phyloP scores from a whole-genome alignment of 2,113 vertebrate species.

The Osmerus eperlanus region DNA sequence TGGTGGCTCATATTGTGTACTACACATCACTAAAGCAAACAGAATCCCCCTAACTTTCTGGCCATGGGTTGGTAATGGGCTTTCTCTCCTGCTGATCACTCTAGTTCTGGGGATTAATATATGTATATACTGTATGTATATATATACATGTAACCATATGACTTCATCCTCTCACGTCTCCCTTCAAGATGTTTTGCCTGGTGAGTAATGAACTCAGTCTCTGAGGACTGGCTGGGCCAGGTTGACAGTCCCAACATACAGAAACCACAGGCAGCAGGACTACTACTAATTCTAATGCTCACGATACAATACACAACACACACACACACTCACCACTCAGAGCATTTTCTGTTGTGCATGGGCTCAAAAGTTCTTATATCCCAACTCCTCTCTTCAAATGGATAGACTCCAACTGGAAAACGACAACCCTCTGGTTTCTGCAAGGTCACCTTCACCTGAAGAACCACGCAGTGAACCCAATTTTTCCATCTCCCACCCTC shows the following conservation, averaged over 20 bases:
- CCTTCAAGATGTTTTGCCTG: slow-evolving; percentile 47
- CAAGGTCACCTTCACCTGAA: slow-evolving; percentile 19
- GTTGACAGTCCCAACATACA: slow-evolving; percentile 52
- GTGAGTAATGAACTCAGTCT: slow-evolving; percentile 52
- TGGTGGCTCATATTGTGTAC: slow-evolving; percentile 5
- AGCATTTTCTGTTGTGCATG: background rate
- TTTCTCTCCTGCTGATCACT: slow-evolving; percentile 34
- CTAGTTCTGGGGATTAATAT: slow-evolving; percentile 45
- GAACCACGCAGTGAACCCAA: background rate
- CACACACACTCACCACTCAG: slow-evolving; percentile 7
- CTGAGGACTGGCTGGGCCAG: slow-evolving; percentile 42
- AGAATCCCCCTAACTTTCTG: slow-evolving; percentile 26
- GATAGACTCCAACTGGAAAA: background rate
- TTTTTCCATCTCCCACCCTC: background rate
- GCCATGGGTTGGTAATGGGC: slow-evolving; percentile 21
- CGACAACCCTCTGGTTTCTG: background rate
- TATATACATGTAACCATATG: slow-evolving; percentile 42
- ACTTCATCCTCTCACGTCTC: slow-evolving; percentile 54
- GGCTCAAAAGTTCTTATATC: background rate
- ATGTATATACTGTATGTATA: no score
- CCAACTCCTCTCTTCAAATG: background rate
- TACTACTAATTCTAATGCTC: slow-evolving; percentile 2
- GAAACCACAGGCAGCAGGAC: slow-evolving; percentile 45
- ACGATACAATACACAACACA: background rate
- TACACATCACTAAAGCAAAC: slow-evolving; percentile 23